Evolutionary conservation across 1,140 invertebrate genomes (phyloP), one percentile per base, ranked within the genome.

Genomic region (Drosophila tropicalis): DNA sequence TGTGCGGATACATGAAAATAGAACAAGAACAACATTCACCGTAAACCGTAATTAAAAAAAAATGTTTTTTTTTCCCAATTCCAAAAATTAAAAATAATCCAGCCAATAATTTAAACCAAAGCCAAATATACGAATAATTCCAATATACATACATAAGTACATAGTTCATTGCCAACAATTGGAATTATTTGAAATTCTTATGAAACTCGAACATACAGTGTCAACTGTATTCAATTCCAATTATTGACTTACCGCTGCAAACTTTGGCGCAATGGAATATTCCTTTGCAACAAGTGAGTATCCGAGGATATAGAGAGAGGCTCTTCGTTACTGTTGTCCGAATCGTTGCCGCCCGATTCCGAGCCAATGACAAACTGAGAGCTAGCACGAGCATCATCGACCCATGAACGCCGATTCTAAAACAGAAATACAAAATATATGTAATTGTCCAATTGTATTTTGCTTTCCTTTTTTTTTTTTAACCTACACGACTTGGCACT

Each of bases 271-370:
- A 90, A 71, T 4, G 92, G 93, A 4, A 91, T 79, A 63, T 94
- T 94, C 2, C 91, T 76, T 58, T 92, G 84, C 6, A 92, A 64
- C 10, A 91, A 58, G 69, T 91, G 85, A n/a, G 83, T 84, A 57
- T 92, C 91, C 0, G 91, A 92, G 5, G 80, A 81, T 41, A 91
- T 90, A 5, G 91, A 92, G 1, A 81, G 62, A 5, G 90, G 91
- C 72, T 96, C 96, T 44, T 95, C 95, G 19, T 92, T 93, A 79
- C 96, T 96, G 19, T 94, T 95, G 80, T 97, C 96, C 0, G 96
- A 97, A 87, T 97, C 96, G 77, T 95, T 95, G n/a, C 94, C 94
- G n/a, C 95, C 95, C 0, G 94, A 95, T 80, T 94, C 94, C 34
- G 93, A 94, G 13, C 94, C 94, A 36, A 94, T 89, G 17, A 94